These are phyloP conservation scores for Oncorhynchus nerka DNA, from an alignment of 2,113 vertebrate genomes.

Conservation along the genomic window DNA sequence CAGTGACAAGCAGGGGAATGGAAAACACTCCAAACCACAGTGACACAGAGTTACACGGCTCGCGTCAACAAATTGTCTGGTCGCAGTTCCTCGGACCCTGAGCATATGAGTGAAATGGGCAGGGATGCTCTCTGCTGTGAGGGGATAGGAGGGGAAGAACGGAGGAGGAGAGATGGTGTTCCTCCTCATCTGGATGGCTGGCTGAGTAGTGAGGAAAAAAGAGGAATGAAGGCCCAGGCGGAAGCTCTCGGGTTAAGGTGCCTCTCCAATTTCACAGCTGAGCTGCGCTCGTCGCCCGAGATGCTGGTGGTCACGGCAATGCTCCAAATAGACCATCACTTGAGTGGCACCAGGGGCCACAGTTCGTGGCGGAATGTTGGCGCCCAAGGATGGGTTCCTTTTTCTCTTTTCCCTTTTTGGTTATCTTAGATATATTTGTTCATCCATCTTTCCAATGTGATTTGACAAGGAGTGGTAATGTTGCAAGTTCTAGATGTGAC, in stretches of 20 bases:
- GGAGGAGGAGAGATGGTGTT: slow-evolving; percentile 42
- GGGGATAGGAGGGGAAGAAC: slow-evolving; percentile 50
- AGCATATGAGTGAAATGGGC: slow-evolving; percentile 66
- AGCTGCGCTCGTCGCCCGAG: slow-evolving; percentile 50
- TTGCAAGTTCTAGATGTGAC: slow-evolving; percentile 36
- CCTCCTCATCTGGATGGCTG: slow-evolving; percentile 61
- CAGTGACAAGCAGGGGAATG: slow-evolving; percentile 58
- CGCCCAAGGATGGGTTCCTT: background rate
- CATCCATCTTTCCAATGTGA: slow-evolving; percentile 40
- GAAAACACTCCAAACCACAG: slow-evolving; percentile 62
- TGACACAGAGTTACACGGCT: slow-evolving; percentile 61
- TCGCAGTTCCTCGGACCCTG: slow-evolving; percentile 50
- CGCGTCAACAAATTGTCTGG: slow-evolving; percentile 69
- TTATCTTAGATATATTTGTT: slow-evolving; percentile 39
- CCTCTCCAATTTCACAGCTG: slow-evolving; percentile 72
- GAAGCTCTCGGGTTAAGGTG: slow-evolving; percentile 62
- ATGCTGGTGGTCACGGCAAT: slow-evolving; percentile 39
- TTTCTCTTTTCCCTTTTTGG: slow-evolving; percentile 21
- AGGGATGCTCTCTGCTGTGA: slow-evolving; percentile 51
- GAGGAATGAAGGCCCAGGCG: slow-evolving; percentile 34
- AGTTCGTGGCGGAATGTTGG: slow-evolving; percentile 49
- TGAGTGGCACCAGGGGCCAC: slow-evolving; percentile 56
- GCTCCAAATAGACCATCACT: slow-evolving; percentile 46
- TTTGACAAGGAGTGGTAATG: slow-evolving; percentile 38
- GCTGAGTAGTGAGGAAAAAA: slow-evolving; percentile 49